These are phyloP conservation scores for Ochropleura plecta DNA, from an alignment of 2,888 invertebrate genomes.

Conservation along the genomic window DNA sequence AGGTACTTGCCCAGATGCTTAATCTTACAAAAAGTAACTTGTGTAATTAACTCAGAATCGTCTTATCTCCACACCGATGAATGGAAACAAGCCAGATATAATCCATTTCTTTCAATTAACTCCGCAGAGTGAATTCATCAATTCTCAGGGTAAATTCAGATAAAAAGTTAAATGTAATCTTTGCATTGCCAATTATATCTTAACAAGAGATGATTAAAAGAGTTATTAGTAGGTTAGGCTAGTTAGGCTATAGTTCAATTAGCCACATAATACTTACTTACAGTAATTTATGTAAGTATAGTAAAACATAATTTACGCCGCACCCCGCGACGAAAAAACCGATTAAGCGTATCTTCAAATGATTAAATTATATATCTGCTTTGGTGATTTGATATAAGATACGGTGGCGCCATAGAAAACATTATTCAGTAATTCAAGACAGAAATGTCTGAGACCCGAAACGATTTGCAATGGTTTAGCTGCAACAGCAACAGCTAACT, in stretches of 20 bases:
- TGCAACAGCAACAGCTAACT: background rate
- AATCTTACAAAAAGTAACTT: background rate
- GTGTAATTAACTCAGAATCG: background rate
- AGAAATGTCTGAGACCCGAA: background rate
- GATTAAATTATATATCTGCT: constrained; percentile 1
- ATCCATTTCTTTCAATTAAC: constrained; percentile 39
- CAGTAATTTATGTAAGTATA: background rate
- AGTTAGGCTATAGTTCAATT: constrained; percentile 28
- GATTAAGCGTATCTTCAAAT: constrained; percentile 21
- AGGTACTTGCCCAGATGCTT: background rate
- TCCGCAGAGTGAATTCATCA: constrained; percentile 15
- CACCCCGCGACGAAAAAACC: constrained; percentile 10
- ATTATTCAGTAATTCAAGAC: background rate
- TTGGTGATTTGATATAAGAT: constrained; percentile 29
- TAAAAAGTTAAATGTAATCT: constrained; percentile 42
- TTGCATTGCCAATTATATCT: constrained; percentile 40
- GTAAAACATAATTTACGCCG: constrained; percentile 12
- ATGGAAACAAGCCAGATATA: constrained; percentile 4
- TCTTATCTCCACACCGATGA: constrained; percentile 10
- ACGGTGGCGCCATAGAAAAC: background rate
- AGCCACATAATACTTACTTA: too few species aligned
- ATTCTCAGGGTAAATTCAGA: constrained; percentile 10
- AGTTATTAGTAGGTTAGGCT: constrained; percentile 30
- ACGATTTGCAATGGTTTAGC: background rate
- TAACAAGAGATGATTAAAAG: constrained; percentile 10